phyloP scores from a whole-genome alignment of 2,113 vertebrate species.

The Thunnus thynnus region DNA sequence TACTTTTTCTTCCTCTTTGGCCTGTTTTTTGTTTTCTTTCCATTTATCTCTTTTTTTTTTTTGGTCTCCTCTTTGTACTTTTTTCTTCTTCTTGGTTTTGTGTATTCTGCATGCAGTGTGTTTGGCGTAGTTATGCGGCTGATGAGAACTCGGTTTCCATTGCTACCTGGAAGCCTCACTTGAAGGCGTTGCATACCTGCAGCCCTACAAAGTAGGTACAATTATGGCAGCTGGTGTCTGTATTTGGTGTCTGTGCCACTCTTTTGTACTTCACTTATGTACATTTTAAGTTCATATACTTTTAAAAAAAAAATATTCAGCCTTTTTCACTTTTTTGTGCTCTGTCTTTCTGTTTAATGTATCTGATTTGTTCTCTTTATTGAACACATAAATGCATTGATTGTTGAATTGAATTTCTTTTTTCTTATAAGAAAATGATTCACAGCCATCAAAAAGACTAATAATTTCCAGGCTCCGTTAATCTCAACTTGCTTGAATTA shows the following conservation, averaged over 20 bases:
- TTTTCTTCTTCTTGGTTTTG: conserved; percentile 57
- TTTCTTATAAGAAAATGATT: conserved; percentile 42
- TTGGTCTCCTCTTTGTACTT: conserved; percentile 58
- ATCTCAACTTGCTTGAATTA: background rate
- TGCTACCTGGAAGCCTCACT: conserved; percentile 99
- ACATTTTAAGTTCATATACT: background rate
- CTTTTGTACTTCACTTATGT: conserved; percentile 41
- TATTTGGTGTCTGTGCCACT: conserved; percentile 82
- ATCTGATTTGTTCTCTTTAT: conserved; percentile 30
- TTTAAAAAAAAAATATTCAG: conserved; percentile 41
- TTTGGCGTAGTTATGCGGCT: conserved; percentile 99
- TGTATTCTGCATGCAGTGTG: conserved; percentile 93
- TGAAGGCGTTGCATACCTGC: conserved; percentile 99
- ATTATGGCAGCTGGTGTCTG: conserved; percentile 86
- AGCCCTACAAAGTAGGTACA: conserved; percentile 99
- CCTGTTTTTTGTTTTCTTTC: conserved; percentile 50
- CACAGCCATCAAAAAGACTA: conserved; percentile 65
- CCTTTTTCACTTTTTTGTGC: conserved; percentile 51
- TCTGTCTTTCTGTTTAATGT: conserved; percentile 16
- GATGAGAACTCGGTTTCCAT: conserved; percentile 99
- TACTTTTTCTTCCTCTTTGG: conserved; percentile 46
- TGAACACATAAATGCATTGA: conserved; percentile 10
- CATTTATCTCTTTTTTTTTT: conserved; percentile 54
- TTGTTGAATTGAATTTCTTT: background rate
- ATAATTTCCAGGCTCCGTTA: conserved; percentile 62